Percentiles rank a stretch among this genome's conserved stretches.
Evolutionary conservation across 2,888 invertebrate species (phyloP).

Genomic region (Cartodere bifasciata): DNA sequence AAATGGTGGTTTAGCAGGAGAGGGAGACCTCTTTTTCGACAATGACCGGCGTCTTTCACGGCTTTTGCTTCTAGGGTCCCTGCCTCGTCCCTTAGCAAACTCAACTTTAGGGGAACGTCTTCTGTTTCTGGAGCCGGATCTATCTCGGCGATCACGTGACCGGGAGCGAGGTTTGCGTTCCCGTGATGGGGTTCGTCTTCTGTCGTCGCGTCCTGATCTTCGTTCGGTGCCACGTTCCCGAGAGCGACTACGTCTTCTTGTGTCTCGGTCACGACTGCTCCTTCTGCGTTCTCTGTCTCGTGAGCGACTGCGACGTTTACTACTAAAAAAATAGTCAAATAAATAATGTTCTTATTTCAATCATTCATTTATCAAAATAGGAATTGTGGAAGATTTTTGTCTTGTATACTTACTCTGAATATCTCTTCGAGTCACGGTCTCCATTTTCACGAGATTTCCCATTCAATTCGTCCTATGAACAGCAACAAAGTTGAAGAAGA

Average conservation of each 20-base stretch:
- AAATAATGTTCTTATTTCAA: not conserved
- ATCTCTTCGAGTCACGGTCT: constrained; percentile 37
- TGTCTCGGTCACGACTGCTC: constrained; percentile 23
- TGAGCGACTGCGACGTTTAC: constrained; percentile 20
- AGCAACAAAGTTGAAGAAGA: constrained; percentile 34
- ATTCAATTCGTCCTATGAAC: constrained; percentile 39
- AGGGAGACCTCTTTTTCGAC: constrained; percentile 21
- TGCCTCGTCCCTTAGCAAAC: constrained; percentile 12
- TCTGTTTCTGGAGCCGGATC: constrained; percentile 36
- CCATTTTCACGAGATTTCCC: constrained; percentile 50
- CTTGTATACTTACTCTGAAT: constrained; percentile 40
- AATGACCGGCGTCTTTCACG: constrained; percentile 13
- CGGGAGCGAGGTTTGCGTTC: too few relatives aligned
- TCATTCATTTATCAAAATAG: constrained; percentile 1
- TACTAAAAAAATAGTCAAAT: constrained; percentile 14
- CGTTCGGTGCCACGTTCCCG: constrained; percentile 28
- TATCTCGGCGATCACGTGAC: constrained; percentile 20
- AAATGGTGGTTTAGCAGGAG: constrained; percentile 30
- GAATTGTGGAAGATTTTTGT: not conserved
- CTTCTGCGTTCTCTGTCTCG: constrained; percentile 26
- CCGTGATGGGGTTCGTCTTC: constrained; percentile 18
- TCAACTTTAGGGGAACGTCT: constrained; percentile 22
- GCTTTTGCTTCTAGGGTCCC: constrained; percentile 15
- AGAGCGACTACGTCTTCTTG: constrained; percentile 19
- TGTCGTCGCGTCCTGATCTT: constrained; percentile 19